A percentile compares a stretch with the other conserved stretches of the same genome.
These are phyloP conservation scores for Nasonia longicornis DNA, from an alignment of 1,140 invertebrate species.

Conservation along the genomic window DNA sequence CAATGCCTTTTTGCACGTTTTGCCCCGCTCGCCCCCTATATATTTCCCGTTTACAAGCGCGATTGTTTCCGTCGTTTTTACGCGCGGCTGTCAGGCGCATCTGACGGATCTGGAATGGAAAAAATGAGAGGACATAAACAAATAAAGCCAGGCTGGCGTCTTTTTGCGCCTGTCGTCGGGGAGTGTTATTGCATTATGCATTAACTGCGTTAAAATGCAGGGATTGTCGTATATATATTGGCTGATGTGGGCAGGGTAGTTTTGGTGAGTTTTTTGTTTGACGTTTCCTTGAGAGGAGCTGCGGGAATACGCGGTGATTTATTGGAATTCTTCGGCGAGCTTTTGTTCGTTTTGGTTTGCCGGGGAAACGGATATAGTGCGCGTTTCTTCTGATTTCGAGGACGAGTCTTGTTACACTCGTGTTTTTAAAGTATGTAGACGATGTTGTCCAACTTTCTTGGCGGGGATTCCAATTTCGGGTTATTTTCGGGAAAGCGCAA, in stretches of 20 bases:
- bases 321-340: slow-evolving; percentile 11
- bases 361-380: too few species aligned
- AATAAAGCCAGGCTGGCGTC: too few species aligned
- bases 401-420: too few species aligned
- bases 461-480: neutral
- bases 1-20: slow-evolving; percentile 1
- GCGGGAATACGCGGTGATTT: slow-evolving; percentile 10
- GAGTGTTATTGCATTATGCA: too few species aligned
- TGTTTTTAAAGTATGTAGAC: neutral
- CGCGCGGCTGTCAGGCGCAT: neutral
- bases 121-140: too few species aligned
- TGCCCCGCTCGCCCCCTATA: neutral
- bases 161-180: too few species aligned
- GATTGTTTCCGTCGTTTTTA: slow-evolving; percentile 7
- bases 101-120: neutral
- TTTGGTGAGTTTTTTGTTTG: too few species aligned
- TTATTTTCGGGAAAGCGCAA: neutral
- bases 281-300: neutral
- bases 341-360: neutral
- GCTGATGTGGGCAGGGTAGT: too few species aligned
- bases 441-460: neutral
- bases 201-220: neutral
- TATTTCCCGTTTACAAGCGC: neutral
- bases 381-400: neutral
- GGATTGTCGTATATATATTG: too few species aligned